Evolutionary conservation across 2,113 vertebrate genomes (phyloP).

Genomic region (Motacilla tschutschensis): DNA sequence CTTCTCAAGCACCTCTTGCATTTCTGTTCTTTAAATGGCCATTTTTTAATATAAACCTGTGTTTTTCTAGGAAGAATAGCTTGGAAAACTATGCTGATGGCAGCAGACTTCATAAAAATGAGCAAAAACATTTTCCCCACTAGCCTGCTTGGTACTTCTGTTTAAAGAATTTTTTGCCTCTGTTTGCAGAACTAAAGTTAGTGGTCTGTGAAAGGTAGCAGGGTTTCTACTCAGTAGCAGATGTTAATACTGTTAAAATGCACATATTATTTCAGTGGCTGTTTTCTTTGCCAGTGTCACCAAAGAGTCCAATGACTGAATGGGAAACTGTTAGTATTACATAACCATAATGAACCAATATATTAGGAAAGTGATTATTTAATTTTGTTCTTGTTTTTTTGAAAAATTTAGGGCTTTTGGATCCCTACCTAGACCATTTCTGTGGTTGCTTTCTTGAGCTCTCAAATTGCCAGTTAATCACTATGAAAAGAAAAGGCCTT

Average conservation of each 20-base stretch:
- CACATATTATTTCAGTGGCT: not conserved
- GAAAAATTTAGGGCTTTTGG: not conserved
- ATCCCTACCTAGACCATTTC: not conserved
- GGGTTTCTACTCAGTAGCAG: not conserved
- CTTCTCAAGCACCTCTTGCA: not conserved
- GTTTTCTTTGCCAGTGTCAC: not conserved
- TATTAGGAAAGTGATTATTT: not conserved
- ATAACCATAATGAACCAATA: not conserved
- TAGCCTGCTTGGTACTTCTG: not conserved
- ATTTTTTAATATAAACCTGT: not conserved
- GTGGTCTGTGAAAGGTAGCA: not conserved
- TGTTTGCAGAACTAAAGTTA: not conserved
- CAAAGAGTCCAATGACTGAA: not conserved
- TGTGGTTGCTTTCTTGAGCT: not conserved
- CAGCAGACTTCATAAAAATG: not conserved
- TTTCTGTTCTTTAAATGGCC: not conserved
- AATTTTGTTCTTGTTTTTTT: not conserved
- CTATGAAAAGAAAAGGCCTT: not conserved
- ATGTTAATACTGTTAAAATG: not conserved
- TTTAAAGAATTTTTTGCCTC: not conserved
- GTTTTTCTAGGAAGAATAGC: not conserved
- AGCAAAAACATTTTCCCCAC: not conserved
- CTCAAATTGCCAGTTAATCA: not conserved
- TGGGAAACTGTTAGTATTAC: not conserved
- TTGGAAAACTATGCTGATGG: not conserved